Evolutionary conservation across 1,140 invertebrate species (phyloP).

Genomic region (Drosophila quadrilineata): DNA sequence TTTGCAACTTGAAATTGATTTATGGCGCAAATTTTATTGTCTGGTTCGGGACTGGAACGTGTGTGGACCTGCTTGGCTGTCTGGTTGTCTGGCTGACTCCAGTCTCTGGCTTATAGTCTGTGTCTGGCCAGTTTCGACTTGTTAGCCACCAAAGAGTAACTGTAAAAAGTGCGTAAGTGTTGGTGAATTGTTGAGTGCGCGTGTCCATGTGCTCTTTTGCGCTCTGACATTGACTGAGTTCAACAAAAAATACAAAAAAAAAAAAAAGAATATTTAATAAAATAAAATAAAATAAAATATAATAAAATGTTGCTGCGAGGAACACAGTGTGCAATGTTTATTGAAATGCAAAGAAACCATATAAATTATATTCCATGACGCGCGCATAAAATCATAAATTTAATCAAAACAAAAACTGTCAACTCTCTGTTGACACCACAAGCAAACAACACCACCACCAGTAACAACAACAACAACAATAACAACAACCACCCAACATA

Average conservation of each 20-base stretch:
- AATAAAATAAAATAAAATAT: constrained; percentile 10
- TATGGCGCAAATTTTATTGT: constrained; percentile 78
- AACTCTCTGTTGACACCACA: constrained; percentile 27
- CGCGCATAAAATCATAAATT: constrained; percentile 30
- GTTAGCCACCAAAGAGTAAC: constrained; percentile 71
- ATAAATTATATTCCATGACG: constrained; percentile 24
- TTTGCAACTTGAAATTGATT: constrained; percentile 76
- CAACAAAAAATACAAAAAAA: background rate
- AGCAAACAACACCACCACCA: no score
- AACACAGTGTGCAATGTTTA: constrained; percentile 7
- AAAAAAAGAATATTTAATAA: constrained; percentile 2
- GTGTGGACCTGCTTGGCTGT: constrained; percentile 21
- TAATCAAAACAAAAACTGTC: constrained; percentile 20
- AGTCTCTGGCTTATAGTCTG: constrained; percentile 17
- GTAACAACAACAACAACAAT: background rate
- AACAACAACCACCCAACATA: constrained; percentile 9
- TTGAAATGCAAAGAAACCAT: constrained; percentile 15
- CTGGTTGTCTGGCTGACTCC: background rate
- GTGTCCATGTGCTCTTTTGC: constrained; percentile 34
- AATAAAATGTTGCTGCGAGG: no score
- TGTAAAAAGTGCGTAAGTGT: constrained; percentile 66
- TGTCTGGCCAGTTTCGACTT: constrained; percentile 55
- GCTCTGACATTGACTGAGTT: constrained; percentile 41
- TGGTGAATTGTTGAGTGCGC: constrained; percentile 65
- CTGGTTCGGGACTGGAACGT: constrained; percentile 51